These are phyloP conservation scores for Coelopa pilipes DNA, from an alignment of 2,888 invertebrate species.

Conservation along the genomic window DNA sequence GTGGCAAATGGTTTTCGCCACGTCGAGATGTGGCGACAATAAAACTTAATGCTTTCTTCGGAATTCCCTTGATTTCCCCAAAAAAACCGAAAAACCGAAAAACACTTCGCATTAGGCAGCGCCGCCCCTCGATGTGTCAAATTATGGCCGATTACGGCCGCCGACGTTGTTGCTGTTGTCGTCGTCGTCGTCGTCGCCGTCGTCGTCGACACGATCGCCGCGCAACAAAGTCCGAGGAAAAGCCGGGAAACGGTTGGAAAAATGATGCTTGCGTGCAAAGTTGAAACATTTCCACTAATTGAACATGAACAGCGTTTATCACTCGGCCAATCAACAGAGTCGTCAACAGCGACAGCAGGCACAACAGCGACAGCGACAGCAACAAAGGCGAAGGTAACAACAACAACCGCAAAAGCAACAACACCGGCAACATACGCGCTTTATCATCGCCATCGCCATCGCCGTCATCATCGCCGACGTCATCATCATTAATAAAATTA, in stretches of 20 bases:
- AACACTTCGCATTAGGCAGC: not conserved
- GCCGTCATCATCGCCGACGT: slow-evolving; percentile 51
- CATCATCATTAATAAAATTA: slow-evolving; percentile 21
- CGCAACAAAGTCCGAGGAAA: not conserved
- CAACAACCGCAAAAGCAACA: slow-evolving; percentile 43
- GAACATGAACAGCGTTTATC: slow-evolving; percentile 59
- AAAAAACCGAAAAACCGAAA: too few relatives aligned
- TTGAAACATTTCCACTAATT: slow-evolving; percentile 56
- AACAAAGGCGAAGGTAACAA: slow-evolving; percentile 36
- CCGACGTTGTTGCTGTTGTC: not conserved
- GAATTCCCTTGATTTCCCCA: too few relatives aligned
- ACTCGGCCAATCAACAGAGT: slow-evolving; percentile 48
- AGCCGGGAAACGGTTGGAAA: not conserved
- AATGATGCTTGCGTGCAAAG: slow-evolving; percentile 22
- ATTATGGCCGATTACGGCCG: not conserved
- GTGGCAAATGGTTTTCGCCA: too few relatives aligned
- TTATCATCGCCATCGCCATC: slow-evolving; percentile 60
- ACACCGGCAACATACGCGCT: slow-evolving; percentile 56
- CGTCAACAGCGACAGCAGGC: slow-evolving; percentile 36
- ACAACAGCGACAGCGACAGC: slow-evolving; percentile 1
- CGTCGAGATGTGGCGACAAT: too few relatives aligned
- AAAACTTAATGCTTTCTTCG: too few relatives aligned
- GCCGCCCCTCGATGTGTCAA: not conserved
- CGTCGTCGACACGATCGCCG: not conserved
- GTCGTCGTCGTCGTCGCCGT: not conserved